These are phyloP conservation scores for Rhabditoides inermis DNA, from an alignment of 2,888 invertebrate genomes.

Conservation along the genomic window DNA sequence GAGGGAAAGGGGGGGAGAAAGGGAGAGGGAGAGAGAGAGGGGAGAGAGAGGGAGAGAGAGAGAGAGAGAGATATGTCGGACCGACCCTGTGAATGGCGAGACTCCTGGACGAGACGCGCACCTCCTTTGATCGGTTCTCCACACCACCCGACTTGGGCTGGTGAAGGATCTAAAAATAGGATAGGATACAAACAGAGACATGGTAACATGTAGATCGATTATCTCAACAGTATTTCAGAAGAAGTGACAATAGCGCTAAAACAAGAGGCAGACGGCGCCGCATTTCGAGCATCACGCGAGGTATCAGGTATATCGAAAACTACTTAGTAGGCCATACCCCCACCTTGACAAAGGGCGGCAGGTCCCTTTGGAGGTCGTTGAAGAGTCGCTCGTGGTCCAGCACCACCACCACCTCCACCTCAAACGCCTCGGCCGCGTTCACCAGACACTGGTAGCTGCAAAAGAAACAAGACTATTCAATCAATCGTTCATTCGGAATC, in stretches of 20 bases:
- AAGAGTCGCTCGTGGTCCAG: slow-evolving; percentile 90
- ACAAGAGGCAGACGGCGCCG: no score
- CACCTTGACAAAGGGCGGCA: slow-evolving; percentile 78
- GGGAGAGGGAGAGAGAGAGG: neutral
- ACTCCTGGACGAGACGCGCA: slow-evolving; percentile 21
- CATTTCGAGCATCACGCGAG: neutral
- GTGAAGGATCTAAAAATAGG: slow-evolving; percentile 63
- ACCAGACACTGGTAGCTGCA: slow-evolving; percentile 59
- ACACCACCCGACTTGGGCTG: slow-evolving; percentile 93
- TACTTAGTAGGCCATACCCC: neutral
- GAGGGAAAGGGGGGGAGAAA: slow-evolving; percentile 2
- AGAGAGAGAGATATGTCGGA: slow-evolving; percentile 43
- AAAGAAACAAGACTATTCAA: no score
- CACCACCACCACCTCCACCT: slow-evolving; percentile 88
- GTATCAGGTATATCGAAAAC: neutral
- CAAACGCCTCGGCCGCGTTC: slow-evolving; percentile 82
- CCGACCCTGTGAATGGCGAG: slow-evolving; percentile 51
- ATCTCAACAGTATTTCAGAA: no score
- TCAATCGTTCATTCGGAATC: no score
- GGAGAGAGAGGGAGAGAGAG: neutral
- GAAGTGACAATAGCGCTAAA: no score
- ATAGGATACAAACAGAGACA: neutral
- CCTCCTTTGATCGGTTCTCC: slow-evolving; percentile 32
- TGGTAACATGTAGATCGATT: no score
- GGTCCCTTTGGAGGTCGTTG: slow-evolving; percentile 82